These are phyloP conservation scores for Mycetomoellerius zeteki DNA, from an alignment of 1,140 invertebrate species.

Conservation along the genomic window DNA sequence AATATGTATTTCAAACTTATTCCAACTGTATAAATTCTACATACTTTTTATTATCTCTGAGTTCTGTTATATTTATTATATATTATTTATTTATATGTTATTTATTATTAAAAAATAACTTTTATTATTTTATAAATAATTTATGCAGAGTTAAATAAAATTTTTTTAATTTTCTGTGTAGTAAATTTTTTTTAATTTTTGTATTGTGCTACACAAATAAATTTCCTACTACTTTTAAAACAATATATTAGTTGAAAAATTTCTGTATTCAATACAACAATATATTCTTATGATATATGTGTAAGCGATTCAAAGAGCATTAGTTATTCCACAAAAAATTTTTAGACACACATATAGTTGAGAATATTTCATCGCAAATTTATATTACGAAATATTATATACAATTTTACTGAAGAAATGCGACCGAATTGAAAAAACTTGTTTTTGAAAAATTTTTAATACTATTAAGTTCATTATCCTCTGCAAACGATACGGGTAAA, in stretches of 20 bases:
- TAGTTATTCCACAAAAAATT: background rate
- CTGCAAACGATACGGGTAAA: background rate
- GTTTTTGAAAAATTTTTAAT: slow-evolving; percentile 1
- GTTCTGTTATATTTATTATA: too few relatives aligned
- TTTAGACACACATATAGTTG: background rate
- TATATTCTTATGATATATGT: background rate
- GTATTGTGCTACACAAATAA: background rate
- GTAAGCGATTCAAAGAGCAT: background rate
- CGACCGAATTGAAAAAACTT: background rate
- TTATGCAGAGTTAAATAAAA: background rate
- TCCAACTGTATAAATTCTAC: background rate
- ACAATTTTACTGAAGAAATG: background rate
- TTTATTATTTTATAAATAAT: background rate
- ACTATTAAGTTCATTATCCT: background rate
- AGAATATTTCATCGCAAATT: background rate
- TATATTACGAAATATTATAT: background rate
- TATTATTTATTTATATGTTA: too few relatives aligned
- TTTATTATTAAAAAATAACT: slow-evolving; percentile 8
- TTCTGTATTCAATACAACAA: too few relatives aligned
- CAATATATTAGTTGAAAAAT: too few relatives aligned
- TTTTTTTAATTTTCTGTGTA: background rate
- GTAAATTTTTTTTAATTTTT: background rate
- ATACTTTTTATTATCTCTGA: background rate
- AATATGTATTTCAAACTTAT: background rate
- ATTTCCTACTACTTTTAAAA: background rate